Percentiles rank a stretch among this genome's conserved stretches.
These are phyloP conservation scores for Iselma pallidipennis DNA, from an alignment of 2,888 invertebrate genomes.

Conservation along the genomic window DNA sequence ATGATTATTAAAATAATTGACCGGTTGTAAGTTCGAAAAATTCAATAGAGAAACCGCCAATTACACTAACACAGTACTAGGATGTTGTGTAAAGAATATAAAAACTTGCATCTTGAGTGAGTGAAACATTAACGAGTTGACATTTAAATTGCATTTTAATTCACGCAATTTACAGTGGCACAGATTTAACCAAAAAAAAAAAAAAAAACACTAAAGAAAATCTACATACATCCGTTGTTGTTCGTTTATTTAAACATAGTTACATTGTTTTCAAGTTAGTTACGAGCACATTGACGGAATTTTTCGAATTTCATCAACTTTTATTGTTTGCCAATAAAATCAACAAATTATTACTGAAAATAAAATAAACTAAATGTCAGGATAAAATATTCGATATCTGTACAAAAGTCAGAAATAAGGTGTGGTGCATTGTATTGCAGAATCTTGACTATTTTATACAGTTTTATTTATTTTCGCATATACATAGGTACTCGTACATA, in stretches of 20 bases:
- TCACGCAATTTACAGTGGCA: slow-evolving; percentile 30
- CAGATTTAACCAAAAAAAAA: slow-evolving; percentile 23
- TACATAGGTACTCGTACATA: neutral
- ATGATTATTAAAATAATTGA: slow-evolving; percentile 10
- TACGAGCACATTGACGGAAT: no score
- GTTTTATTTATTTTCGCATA: neutral
- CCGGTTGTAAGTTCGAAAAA: slow-evolving; percentile 2
- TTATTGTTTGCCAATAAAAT: no score
- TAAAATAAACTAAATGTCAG: neutral
- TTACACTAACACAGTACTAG: slow-evolving; percentile 9
- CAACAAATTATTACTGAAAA: no score
- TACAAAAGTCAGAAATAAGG: no score
- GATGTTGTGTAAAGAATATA: slow-evolving; percentile 8
- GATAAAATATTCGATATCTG: neutral
- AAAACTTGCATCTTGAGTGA: slow-evolving; percentile 8
- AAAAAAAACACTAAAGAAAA: no score
- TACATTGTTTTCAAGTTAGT: no score
- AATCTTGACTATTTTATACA: neutral
- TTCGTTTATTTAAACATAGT: no score
- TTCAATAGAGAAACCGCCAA: slow-evolving; percentile 8
- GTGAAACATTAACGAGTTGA: slow-evolving; percentile 24
- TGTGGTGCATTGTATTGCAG: neutral
- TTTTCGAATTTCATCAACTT: no score
- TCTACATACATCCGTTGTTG: no score
- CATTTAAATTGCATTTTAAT: slow-evolving; percentile 36